phyloP scores from a whole-genome alignment of 2,888 invertebrate species.

The Pocota personata region DNA sequence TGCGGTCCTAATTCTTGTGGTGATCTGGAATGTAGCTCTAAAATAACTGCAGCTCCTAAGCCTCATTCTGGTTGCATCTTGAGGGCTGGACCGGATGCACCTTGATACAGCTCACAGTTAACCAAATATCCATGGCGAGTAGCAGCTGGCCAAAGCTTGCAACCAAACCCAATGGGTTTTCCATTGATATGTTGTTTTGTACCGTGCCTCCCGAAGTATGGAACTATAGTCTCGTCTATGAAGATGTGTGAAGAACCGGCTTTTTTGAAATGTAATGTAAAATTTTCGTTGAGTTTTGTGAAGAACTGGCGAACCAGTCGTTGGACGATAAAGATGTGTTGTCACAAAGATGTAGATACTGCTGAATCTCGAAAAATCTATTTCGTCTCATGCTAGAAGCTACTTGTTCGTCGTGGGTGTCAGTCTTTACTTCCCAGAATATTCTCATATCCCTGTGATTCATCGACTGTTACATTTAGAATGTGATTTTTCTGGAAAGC shows the following conservation, averaged over 20 bases:
- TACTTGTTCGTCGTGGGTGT: constrained; percentile 33
- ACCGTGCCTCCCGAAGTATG: background rate
- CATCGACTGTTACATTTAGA: background rate
- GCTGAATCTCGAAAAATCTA: constrained; percentile 4
- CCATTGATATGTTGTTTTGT: constrained; percentile 33
- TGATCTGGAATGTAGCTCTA: constrained; percentile 1
- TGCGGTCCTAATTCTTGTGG: no score
- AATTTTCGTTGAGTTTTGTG: background rate
- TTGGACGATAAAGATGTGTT: constrained; percentile 23
- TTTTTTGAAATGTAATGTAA: background rate
- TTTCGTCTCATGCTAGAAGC: constrained; percentile 7
- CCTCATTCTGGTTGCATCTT: constrained; percentile 11
- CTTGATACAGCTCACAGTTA: no score
- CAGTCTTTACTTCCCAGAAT: constrained; percentile 50
- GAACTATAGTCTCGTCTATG: background rate
- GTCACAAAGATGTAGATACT: constrained; percentile 17
- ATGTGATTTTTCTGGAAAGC: background rate
- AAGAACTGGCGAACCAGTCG: constrained; percentile 14
- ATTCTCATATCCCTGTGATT: background rate
- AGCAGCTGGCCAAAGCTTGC: constrained; percentile 48
- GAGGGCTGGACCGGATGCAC: no score
- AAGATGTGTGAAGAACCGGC: background rate
- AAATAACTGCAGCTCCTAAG: background rate
- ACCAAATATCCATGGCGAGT: no score
- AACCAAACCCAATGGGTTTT: constrained; percentile 41